Base-by-base conservation (phyloP, 2,113 vertebrate species). In the Zosterops pallidus region DNA sequence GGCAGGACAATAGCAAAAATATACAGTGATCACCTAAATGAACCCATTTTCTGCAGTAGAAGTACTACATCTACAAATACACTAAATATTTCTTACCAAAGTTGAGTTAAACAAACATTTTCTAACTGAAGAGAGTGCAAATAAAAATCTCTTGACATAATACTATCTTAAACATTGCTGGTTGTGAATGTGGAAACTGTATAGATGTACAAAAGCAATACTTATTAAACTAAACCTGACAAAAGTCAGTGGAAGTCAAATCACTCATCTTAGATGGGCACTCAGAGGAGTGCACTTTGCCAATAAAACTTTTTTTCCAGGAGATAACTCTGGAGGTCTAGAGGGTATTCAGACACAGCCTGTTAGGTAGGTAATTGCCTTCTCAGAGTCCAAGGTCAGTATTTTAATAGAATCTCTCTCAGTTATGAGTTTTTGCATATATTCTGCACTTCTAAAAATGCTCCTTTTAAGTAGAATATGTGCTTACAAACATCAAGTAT, bases 1-100 rank as follows among this genome's bases (percentile, higher is more conserved):
- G 89, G 94, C 93, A 93, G 84, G 94, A 95, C 83, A 96, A 92
- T 4, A 90, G 88, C 86, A 91, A 2, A 97, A 96, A 37, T 90
- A 28, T 78, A 89, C 79, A 94, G 86, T 49, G 78, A 90, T 94
- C 87, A 79, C 71, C 95, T 85, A 87, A 95, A 86, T 74, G 12
- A 94, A 91, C 49, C 52, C 12, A 33, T 95, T 96, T 95, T 93
- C 65, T 53, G 52, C 85, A 89, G 18, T 16, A 82, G 5, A 80
- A 28, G 19, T 39, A 55, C 18, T 18, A n/a, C 4, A 50, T 0
- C 39, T 39, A 39, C 39, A 39, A 39, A 39, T 39, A 39, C 39
- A 39, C 39, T 39, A 39, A 39, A 0, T 41, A 69, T 28, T 86
- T 64, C 55, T 74, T 56, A 35, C 26, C 47, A 41, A 87, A 81